These are phyloP conservation scores for Hirundichthys speculiger DNA, from an alignment of 2,113 vertebrate genomes.

Conservation along the genomic window DNA sequence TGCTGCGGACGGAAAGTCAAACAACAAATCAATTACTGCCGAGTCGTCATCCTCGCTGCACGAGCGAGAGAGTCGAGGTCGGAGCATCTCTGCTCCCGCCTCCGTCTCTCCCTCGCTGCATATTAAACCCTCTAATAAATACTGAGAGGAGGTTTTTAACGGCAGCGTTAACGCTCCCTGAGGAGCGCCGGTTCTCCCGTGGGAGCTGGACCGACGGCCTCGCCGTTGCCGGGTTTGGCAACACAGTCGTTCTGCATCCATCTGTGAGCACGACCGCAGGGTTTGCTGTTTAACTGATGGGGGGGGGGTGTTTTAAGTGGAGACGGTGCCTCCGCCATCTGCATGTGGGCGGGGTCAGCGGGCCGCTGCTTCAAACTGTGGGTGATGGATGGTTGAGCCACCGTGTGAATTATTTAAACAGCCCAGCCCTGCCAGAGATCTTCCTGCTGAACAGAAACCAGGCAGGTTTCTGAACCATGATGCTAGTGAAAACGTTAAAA, in stretches of 20 bases:
- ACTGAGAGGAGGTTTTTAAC: neutral
- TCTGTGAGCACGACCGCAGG: conserved; percentile 23
- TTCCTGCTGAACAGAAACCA: no score
- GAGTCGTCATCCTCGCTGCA: conserved; percentile 13
- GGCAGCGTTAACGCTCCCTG: conserved; percentile 9
- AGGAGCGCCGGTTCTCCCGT: conserved; percentile 3
- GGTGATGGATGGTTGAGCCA: neutral
- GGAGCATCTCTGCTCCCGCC: no score
- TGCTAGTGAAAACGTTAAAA: no score
- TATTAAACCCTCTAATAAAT: conserved; percentile 12
- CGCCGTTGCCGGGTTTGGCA: conserved; percentile 35
- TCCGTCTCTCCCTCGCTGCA: neutral
- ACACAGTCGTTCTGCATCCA: conserved; percentile 49
- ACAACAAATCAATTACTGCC: conserved; percentile 29
- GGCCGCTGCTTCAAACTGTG: conserved; percentile 8
- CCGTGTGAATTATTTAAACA: no score
- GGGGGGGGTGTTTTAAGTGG: conserved; percentile 26
- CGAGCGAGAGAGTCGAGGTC: no score
- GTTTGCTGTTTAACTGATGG: conserved; percentile 41
- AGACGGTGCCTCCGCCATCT: conserved; percentile 34
- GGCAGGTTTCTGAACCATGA: no score
- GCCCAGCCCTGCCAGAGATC: no score
- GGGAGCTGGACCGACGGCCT: conserved; percentile 26
- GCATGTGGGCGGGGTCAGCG: conserved; percentile 18
- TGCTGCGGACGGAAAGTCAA: conserved; percentile 33